These are phyloP conservation scores for Pycnonotus jocosus DNA, from an alignment of 2,113 vertebrate genomes.

Conservation along the genomic window DNA sequence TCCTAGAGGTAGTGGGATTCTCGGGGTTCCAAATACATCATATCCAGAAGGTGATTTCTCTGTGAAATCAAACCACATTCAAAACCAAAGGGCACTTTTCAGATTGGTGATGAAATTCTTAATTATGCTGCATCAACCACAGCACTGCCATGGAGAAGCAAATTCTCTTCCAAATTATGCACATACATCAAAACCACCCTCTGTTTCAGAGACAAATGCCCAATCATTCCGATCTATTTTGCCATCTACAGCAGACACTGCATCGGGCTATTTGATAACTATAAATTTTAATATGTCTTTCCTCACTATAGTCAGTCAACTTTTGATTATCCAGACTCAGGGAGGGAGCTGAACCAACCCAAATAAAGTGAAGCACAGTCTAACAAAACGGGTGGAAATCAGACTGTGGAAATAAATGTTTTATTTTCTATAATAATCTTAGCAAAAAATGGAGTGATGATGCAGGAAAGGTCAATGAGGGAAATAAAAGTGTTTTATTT, in stretches of 20 bases:
- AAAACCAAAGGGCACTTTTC: neutral
- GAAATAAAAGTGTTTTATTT: slow-evolving; percentile 6
- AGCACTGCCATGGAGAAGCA: slow-evolving; percentile 8
- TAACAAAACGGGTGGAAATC: neutral
- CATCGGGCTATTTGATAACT: slow-evolving; percentile 36
- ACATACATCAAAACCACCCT: slow-evolving; percentile 57
- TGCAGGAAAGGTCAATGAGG: neutral
- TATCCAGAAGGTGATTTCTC: neutral
- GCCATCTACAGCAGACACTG: slow-evolving; percentile 17
- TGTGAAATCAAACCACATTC: neutral
- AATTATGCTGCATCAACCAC: slow-evolving; percentile 16
- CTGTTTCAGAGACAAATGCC: slow-evolving; percentile 48
- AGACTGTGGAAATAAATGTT: neutral
- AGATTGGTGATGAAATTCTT: slow-evolving; percentile 33
- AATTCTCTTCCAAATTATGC: slow-evolving; percentile 39
- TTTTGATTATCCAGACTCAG: neutral
- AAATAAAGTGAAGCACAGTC: neutral
- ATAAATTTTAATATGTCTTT: slow-evolving; percentile 33
- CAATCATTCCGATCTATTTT: slow-evolving; percentile 40
- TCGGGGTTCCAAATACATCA: neutral
- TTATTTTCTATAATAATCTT: neutral
- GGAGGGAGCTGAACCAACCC: neutral
- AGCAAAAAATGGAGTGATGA: neutral
- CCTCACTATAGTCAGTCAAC: neutral
- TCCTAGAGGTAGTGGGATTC: neutral